Percentiles rank a stretch among this genome's conserved stretches.
These are phyloP conservation scores for Desmodus rotundus DNA, from an alignment of 2,113 vertebrate genomes.

Conservation along the genomic window DNA sequence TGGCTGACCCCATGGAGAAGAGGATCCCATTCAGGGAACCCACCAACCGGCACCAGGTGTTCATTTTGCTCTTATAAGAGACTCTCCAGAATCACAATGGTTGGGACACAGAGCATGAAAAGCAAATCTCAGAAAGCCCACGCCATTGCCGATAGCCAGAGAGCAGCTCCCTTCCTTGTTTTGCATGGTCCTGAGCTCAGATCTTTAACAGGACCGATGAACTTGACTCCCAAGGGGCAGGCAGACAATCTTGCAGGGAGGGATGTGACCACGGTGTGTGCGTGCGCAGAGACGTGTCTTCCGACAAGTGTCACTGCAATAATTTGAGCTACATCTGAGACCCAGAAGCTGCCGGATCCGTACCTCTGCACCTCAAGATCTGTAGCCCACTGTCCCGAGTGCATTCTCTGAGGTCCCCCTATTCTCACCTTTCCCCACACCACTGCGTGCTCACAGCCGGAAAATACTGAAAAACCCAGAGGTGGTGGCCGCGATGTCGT, in stretches of 20 bases:
- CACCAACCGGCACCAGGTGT: neutral
- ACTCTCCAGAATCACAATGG: neutral
- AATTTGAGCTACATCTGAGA: neutral
- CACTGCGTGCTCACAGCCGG: neutral
- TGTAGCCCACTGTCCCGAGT: neutral
- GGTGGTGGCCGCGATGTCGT: accelerated
- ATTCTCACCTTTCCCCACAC: neutral
- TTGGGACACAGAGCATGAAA: neutral
- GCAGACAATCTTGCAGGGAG: neutral
- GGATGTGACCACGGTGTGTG: neutral
- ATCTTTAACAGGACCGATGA: neutral
- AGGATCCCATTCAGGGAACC: neutral
- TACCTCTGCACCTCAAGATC: neutral
- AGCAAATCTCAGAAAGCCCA: neutral
- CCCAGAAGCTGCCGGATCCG: neutral
- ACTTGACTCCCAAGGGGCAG: neutral
- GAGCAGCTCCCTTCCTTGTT: neutral
- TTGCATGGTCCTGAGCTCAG: neutral
- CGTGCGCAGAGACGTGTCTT: neutral
- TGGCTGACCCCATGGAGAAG: neutral
- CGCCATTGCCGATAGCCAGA: neutral
- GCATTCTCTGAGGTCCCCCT: neutral
- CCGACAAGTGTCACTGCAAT: neutral
- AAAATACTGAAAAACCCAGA: neutral
- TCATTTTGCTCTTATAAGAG: neutral